These are phyloP conservation scores for Chanos chanos DNA, from an alignment of 2,797 vertebrate species.

Conservation along the genomic window DNA sequence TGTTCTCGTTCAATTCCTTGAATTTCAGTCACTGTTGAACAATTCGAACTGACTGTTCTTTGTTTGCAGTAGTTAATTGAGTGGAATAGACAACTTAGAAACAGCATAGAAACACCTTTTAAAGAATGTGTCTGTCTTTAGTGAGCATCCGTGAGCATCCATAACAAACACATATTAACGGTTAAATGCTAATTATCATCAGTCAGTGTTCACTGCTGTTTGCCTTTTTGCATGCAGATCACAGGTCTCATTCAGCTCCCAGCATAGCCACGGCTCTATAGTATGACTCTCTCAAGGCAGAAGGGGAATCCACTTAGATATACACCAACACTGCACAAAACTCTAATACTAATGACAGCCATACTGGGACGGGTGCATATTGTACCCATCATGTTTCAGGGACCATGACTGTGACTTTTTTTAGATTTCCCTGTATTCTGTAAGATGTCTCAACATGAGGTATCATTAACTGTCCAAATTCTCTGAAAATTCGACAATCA, in stretches of 20 bases:
- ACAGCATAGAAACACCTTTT: too few species aligned
- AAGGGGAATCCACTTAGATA: conserved; percentile 17
- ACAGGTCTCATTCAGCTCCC: neutral
- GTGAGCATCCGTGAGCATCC: too few species aligned
- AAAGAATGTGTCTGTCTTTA: too few species aligned
- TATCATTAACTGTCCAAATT: conserved; percentile 58
- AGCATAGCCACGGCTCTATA: neutral
- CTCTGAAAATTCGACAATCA: conserved; percentile 66
- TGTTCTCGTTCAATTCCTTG: neutral
- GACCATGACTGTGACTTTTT: conserved; percentile 25
- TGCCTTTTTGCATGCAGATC: too few species aligned
- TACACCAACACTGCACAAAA: conserved; percentile 20
- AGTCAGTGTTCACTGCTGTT: too few species aligned
- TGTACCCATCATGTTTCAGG: conserved; percentile 46
- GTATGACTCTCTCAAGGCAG: neutral
- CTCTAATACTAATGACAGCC: conserved; percentile 31
- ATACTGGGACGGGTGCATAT: conserved; percentile 25
- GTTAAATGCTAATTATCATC: too few species aligned
- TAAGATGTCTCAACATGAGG: conserved; percentile 45
- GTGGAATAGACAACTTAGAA: too few species aligned
- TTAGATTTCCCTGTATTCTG: neutral
- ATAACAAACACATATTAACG: too few species aligned
- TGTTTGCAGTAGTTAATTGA: too few species aligned
- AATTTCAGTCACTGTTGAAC: neutral
- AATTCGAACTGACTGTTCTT: too few species aligned